phyloP scores from a whole-genome alignment of 2,797 vertebrate genomes.

The Hafferia zeledoni region DNA sequence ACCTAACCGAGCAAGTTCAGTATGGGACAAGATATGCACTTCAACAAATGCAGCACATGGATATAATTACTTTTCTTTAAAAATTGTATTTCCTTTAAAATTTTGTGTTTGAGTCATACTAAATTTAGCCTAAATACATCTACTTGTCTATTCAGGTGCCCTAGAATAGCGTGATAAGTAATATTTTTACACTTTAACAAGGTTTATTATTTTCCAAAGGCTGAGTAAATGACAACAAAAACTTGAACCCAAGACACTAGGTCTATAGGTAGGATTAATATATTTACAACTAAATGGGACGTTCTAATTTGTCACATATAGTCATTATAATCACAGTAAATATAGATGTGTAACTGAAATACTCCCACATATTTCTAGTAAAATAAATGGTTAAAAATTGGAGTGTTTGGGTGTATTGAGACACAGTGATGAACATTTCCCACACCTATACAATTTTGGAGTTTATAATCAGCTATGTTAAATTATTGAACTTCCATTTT shows the following conservation, averaged over 20 bases:
- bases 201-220: background rate
- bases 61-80: background rate
- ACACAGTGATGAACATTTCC: background rate
- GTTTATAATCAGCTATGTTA: background rate
- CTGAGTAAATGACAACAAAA: background rate
- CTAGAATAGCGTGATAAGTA: background rate
- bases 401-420: background rate
- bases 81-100: background rate
- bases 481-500: background rate
- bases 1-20: background rate
- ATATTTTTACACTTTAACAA: background rate
- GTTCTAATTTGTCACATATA: background rate
- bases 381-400: background rate
- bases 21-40: background rate
- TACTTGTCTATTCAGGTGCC: background rate
- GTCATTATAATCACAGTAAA: background rate
- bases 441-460: background rate
- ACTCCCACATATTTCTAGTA: fast-evolving
- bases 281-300: background rate
- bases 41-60: background rate
- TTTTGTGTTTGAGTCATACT: background rate
- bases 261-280: background rate
- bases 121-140: background rate
- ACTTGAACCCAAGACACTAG: background rate
- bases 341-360: background rate